phyloP scores from a whole-genome alignment of 2,888 invertebrate species.

The Athripsodes cinereus region DNA sequence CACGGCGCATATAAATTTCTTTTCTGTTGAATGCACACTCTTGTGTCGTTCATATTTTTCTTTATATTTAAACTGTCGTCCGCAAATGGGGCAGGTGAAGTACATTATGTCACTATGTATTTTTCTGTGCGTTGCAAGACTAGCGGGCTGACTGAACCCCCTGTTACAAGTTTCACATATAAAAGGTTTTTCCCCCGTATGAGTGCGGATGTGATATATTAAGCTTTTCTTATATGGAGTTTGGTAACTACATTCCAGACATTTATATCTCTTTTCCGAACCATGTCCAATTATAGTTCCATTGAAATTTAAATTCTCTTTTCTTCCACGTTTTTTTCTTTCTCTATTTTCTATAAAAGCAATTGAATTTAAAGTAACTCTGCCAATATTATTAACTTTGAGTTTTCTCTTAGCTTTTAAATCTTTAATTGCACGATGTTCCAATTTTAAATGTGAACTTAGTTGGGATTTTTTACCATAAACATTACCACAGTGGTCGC shows the following conservation, averaged over 20 bases:
- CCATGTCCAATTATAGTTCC: background rate
- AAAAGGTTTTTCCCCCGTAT: constrained; percentile 8
- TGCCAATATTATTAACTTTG: too few species aligned
- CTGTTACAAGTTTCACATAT: constrained; percentile 1
- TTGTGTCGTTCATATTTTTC: background rate
- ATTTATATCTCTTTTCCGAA: background rate
- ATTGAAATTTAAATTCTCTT: too few species aligned
- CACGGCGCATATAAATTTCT: background rate
- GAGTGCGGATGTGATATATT: constrained; percentile 1
- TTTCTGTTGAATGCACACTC: background rate
- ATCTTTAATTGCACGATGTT: background rate
- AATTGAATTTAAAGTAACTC: too few species aligned
- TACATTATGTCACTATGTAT: constrained; percentile 6
- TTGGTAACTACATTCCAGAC: background rate
- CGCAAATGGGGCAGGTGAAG: constrained; percentile 4
- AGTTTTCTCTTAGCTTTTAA: too few species aligned
- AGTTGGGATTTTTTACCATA: background rate
- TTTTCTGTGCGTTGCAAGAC: background rate
- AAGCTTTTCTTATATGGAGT: background rate
- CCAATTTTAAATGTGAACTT: background rate
- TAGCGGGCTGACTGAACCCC: background rate
- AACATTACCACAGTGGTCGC: background rate
- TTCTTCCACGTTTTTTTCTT: background rate
- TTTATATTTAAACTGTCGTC: constrained; percentile 4
- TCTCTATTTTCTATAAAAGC: background rate